A percentile compares a stretch with the other conserved stretches of the same genome.
Evolutionary conservation across 2,113 vertebrate genomes (phyloP).

Genomic region (Leuciscus idus): DNA sequence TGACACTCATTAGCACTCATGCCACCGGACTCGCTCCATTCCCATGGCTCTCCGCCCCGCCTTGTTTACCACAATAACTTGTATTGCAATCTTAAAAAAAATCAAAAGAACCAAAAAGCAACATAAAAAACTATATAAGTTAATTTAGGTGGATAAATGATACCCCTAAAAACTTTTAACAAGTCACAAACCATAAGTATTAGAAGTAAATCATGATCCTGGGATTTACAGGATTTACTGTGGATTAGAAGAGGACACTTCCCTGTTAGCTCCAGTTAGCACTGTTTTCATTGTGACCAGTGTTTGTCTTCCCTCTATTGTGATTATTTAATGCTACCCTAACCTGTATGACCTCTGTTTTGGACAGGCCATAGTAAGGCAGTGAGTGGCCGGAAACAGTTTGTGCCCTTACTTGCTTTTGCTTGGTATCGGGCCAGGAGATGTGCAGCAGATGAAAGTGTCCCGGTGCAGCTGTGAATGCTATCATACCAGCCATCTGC

Average conservation of each 20-base stretch:
- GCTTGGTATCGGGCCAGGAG: slow-evolving; percentile 41
- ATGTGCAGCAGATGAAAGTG: slow-evolving; percentile 62
- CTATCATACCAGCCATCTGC: slow-evolving; percentile 76
- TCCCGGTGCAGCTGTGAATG: slow-evolving; percentile 69
- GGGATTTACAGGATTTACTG: background rate
- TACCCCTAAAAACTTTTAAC: background rate
- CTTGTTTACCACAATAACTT: too few species aligned
- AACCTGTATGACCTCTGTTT: slow-evolving; percentile 14
- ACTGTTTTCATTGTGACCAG: background rate
- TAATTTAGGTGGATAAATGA: slow-evolving; percentile 35
- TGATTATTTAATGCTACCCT: background rate
- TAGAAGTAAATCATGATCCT: background rate
- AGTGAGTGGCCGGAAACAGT: slow-evolving; percentile 32
- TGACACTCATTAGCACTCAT: too few species aligned
- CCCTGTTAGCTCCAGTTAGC: background rate
- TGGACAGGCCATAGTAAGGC: slow-evolving; percentile 26
- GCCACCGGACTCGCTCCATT: too few species aligned
- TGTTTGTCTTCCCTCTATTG: background rate
- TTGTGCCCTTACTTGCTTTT: slow-evolving; percentile 50
- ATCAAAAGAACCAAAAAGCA: background rate
- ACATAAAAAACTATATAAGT: background rate
- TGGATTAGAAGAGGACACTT: background rate
- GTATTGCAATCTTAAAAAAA: too few species aligned
- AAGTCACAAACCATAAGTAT: background rate
- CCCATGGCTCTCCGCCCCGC: too few species aligned